Evolutionary conservation across 1,140 invertebrate species (phyloP), one percentile per base, ranked within the genome.

Genomic region (Trachelipus rathkii): DNA sequence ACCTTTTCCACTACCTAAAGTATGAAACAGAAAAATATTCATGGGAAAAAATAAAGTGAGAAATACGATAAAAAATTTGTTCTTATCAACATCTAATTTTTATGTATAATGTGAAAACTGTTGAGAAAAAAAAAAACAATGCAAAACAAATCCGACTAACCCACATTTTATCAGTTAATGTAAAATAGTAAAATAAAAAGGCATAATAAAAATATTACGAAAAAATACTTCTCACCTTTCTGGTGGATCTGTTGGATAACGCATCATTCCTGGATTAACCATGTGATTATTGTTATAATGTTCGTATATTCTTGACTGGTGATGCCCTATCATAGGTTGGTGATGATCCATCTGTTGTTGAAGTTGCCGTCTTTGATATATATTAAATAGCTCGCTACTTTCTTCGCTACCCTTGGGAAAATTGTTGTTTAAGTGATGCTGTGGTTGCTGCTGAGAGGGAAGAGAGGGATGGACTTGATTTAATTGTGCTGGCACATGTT

Each of bases 331-430:
- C 50, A 60, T 13, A 60, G 11, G 50, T 15, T 60, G 50, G 19
- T 60, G 50, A 1, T 60, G 50, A 60, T 60, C 50, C 50, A 60
- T 60, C 50, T 60, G 50, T 8, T 60, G 50, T 19, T 60, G 72
- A 73, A 75, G 75, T 46, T 80, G 77, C 60, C 81, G 23, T 11
- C 78, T 70, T 67, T 81, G 79, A 60, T 80, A 79, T 11, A 79
- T 81, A 33, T 75, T 78, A 53, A 74, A 78, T 5, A 78, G 75
- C 13, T 82, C 77, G 7, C 79, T 76, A 4, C 74, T 77, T 44
- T 80, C 77, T 0, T 77, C 43, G 1, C 78, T 74, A 45, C 72
- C 74, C 19, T 79, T 81, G 44, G 45, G 70, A 45, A 50, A 71
- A 72, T 70, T 77, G 44, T 72, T 77, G 21, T 77, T 72, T 6